These are phyloP conservation scores for Prionailurus viverrinus DNA, from an alignment of 2,113 vertebrate genomes.

Conservation along the genomic window DNA sequence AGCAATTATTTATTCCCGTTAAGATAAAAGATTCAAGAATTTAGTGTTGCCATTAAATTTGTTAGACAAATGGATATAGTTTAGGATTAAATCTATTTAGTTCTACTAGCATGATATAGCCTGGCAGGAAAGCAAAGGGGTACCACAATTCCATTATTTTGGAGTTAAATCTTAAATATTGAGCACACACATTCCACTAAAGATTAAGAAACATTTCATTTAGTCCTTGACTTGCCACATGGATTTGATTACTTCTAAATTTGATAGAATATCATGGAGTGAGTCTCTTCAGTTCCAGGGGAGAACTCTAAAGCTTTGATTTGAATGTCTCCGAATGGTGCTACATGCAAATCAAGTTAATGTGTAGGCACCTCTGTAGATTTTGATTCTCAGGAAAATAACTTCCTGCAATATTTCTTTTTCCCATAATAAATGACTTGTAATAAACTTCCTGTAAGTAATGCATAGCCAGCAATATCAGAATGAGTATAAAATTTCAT, in stretches of 20 bases:
- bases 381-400: not conserved
- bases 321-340: not conserved
- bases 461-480: not conserved
- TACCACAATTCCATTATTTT: constrained; percentile 25
- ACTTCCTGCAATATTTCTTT: not conserved
- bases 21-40: constrained; percentile 60
- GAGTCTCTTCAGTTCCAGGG: constrained; percentile 4
- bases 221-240: not conserved
- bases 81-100: constrained; percentile 53
- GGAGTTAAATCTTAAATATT: constrained; percentile 11
- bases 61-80: constrained; percentile 52
- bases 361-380: not conserved
- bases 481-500: not conserved
- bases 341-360: constrained; percentile 56
- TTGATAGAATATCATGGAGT: not conserved
- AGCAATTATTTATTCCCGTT: constrained; percentile 72
- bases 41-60: not conserved
- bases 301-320: not conserved
- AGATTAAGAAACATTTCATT: constrained; percentile 7
- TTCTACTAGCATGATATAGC: not conserved
- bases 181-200: not conserved
- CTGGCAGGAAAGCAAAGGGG: constrained; percentile 12
- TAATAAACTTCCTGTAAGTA: constrained; percentile 8
- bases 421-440: not conserved
- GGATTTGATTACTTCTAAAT: constrained; percentile 54